A percentile compares a stretch with the other conserved stretches of the same genome.
These are phyloP conservation scores for Glareola pratincola DNA, from an alignment of 2,113 vertebrate genomes.

Conservation along the genomic window DNA sequence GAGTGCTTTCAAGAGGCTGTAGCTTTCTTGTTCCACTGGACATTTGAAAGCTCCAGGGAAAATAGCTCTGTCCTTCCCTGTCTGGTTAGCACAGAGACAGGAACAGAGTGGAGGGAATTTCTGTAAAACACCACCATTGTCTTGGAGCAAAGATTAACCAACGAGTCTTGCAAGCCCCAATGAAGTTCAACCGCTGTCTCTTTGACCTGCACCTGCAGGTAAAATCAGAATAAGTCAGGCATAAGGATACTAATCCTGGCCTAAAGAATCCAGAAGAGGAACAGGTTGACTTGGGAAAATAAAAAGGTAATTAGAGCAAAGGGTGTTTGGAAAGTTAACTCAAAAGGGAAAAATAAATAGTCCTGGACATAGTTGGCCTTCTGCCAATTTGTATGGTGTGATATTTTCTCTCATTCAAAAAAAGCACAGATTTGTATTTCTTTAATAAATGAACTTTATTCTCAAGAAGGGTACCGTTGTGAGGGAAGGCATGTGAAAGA, in stretches of 20 bases:
- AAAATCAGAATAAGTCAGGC: background rate
- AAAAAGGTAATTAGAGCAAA: slow-evolving; percentile 12
- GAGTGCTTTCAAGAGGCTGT: background rate
- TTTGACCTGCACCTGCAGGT: slow-evolving; percentile 35
- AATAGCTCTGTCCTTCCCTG: background rate
- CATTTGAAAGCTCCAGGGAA: background rate
- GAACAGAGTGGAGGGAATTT: background rate
- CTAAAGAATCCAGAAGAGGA: background rate
- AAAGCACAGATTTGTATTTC: background rate
- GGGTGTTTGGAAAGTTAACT: background rate
- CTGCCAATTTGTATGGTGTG: background rate
- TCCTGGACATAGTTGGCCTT: background rate
- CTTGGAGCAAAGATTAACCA: background rate
- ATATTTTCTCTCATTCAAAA: background rate
- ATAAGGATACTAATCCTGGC: background rate
- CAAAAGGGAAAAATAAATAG: background rate
- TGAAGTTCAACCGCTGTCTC: background rate
- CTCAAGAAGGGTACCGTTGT: background rate
- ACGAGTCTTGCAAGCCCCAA: background rate
- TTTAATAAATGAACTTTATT: background rate
- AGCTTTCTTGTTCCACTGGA: background rate
- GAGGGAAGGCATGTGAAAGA: background rate
- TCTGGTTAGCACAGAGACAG: background rate
- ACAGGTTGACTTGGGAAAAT: background rate
- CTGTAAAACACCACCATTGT: background rate